Evolutionary conservation across 1,140 invertebrate genomes (phyloP).

Genomic region (Tetramorium simillimum): DNA sequence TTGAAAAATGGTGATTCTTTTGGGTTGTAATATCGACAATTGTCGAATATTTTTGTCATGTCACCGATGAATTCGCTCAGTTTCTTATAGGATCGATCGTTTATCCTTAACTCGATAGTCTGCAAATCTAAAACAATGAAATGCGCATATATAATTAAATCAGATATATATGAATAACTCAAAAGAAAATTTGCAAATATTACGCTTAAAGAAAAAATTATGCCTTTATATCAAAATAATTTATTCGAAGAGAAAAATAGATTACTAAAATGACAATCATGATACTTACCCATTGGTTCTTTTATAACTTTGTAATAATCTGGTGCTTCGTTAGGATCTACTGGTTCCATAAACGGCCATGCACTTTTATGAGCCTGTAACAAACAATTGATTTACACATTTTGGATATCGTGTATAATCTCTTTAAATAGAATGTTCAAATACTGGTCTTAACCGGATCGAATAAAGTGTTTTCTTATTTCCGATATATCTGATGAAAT

Average conservation of each 20-base stretch:
- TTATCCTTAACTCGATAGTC: slow-evolving; percentile 95
- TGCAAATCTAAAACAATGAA: slow-evolving; percentile 93
- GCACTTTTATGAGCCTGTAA: slow-evolving; percentile 94
- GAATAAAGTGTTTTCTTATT: background rate
- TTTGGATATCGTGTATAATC: slow-evolving; percentile 36
- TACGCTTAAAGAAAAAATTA: background rate
- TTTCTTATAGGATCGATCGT: slow-evolving; percentile 93
- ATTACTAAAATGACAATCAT: slow-evolving; percentile 17
- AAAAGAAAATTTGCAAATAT: slow-evolving; percentile 29
- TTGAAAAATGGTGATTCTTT: slow-evolving; percentile 97
- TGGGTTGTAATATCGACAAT: slow-evolving; percentile 98
- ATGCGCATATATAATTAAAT: background rate
- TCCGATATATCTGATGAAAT: background rate
- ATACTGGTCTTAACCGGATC: background rate
- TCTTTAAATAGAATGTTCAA: background rate
- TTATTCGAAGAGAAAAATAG: background rate
- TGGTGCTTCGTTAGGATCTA: slow-evolving; percentile 97
- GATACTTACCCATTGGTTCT: slow-evolving; percentile 97
- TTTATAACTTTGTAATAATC: slow-evolving; percentile 99
- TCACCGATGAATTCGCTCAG: slow-evolving; percentile 98
- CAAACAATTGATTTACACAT: slow-evolving; percentile 66
- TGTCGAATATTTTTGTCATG: slow-evolving; percentile 99
- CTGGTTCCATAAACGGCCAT: slow-evolving; percentile 98
- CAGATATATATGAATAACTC: slow-evolving; percentile 24
- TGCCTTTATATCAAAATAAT: background rate